Percentiles rank a stretch among this genome's conserved stretches.
Evolutionary conservation across 2,797 vertebrate genomes (phyloP).

Genomic region (Tenualosa ilisha): DNA sequence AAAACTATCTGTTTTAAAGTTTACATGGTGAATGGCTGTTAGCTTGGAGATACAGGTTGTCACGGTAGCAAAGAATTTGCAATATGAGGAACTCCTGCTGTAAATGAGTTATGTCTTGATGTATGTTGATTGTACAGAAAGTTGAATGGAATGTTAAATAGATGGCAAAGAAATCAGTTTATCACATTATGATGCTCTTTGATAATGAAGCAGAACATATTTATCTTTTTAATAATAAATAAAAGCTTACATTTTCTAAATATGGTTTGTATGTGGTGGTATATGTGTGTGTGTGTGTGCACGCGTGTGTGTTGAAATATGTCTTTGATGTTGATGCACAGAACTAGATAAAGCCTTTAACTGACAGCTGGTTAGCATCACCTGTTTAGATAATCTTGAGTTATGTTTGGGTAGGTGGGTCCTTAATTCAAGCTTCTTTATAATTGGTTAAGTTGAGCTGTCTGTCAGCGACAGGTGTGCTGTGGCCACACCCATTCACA

Average conservation of each 20-base stretch:
- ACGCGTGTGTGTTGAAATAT: neutral
- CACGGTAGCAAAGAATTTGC: slow-evolving; percentile 47
- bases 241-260: slow-evolving; percentile 58
- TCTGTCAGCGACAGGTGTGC: slow-evolving; percentile 34
- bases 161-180: slow-evolving; percentile 40
- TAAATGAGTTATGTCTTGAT: slow-evolving; percentile 29
- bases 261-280: slow-evolving; percentile 4
- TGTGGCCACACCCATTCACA: slow-evolving; percentile 19
- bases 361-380: slow-evolving; percentile 27
- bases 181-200: slow-evolving; percentile 50
- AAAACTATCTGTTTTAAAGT: slow-evolving; percentile 6
- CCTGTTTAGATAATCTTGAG: slow-evolving; percentile 19
- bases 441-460: slow-evolving; percentile 32
- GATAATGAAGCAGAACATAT: slow-evolving; percentile 55
- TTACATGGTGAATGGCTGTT: slow-evolving; percentile 20
- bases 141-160: slow-evolving; percentile 39
- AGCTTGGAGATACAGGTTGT: slow-evolving; percentile 39
- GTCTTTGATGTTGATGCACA: slow-evolving; percentile 14
- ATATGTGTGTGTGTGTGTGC: neutral
- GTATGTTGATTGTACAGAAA: slow-evolving; percentile 31
- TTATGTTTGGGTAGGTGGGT: neutral
- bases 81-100: slow-evolving; percentile 26
- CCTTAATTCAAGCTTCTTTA: neutral
- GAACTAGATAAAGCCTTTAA: neutral
- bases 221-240: slow-evolving; percentile 69